phyloP scores from a whole-genome alignment of 1,140 invertebrate genomes.

The Latrodectus geometricus region DNA sequence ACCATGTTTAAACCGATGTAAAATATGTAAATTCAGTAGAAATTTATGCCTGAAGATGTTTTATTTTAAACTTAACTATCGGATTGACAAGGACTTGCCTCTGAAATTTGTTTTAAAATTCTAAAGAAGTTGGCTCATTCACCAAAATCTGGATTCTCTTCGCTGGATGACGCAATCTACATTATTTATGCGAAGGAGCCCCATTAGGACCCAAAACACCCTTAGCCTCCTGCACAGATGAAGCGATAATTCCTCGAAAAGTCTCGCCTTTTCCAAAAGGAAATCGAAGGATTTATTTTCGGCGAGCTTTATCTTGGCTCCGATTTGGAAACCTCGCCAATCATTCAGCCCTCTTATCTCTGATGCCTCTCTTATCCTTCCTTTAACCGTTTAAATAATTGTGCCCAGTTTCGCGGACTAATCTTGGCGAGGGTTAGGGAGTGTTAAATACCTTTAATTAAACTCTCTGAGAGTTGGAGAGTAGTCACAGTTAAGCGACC shows the following conservation, averaged over 20 bases:
- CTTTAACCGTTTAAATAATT: conserved; percentile 23
- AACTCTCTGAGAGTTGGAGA: conserved; percentile 1
- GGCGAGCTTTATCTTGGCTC: conserved; percentile 2
- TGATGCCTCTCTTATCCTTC: not conserved
- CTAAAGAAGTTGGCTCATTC: too few species aligned
- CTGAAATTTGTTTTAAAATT: too few species aligned
- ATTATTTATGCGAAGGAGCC: not conserved
- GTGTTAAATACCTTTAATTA: conserved; percentile 24
- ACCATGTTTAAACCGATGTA: too few species aligned
- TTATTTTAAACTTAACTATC: too few species aligned
- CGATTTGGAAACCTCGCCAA: not conserved
- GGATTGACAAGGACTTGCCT: too few species aligned
- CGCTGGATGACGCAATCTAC: not conserved
- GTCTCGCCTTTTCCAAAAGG: conserved; percentile 2
- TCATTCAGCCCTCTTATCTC: conserved; percentile 5
- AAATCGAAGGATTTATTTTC: conserved; percentile 19
- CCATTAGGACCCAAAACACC: not conserved
- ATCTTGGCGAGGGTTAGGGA: not conserved
- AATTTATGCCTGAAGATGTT: too few species aligned
- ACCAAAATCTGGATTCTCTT: too few species aligned
- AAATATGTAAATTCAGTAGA: too few species aligned
- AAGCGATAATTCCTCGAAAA: not conserved
- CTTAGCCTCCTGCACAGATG: not conserved
- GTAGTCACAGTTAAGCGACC: not conserved
- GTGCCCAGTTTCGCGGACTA: conserved; percentile 1